Evolutionary conservation across 2,113 vertebrate species (phyloP).

Genomic region (Pipra filicauda): DNA sequence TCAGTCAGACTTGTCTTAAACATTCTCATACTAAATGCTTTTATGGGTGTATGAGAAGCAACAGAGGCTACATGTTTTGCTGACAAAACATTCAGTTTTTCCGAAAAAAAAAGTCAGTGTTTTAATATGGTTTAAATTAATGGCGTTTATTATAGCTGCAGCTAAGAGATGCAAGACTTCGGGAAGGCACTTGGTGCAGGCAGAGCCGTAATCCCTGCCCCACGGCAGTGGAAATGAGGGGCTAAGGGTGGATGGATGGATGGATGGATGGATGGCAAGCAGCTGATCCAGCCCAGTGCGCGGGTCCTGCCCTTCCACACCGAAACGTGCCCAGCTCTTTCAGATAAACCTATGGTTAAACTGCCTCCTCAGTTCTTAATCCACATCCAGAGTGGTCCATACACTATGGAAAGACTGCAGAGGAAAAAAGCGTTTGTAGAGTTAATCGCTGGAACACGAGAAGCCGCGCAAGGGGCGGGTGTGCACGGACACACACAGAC

Average conservation of each 20-base stretch:
- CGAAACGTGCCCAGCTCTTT: not conserved
- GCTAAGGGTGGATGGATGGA: too few species aligned
- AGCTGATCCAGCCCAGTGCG: not conserved
- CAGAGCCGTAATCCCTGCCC: not conserved
- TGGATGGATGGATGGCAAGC: not conserved
- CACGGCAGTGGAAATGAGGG: not conserved
- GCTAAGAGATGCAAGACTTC: not conserved
- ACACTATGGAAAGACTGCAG: not conserved
- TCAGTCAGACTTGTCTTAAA: not conserved
- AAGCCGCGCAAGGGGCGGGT: fast-evolving
- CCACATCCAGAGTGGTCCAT: not conserved
- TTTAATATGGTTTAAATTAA: not conserved
- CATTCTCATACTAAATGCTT: not conserved
- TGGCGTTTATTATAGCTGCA: not conserved
- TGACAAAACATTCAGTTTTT: not conserved
- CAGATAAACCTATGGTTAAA: not conserved
- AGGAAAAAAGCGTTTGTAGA: not conserved
- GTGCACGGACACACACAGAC: fast-evolving
- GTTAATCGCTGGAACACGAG: not conserved
- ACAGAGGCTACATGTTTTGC: fast-evolving
- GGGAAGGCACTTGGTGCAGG: not conserved
- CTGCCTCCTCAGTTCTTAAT: not conserved
- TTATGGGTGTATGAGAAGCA: not conserved
- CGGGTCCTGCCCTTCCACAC: not conserved
- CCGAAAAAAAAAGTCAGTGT: not conserved